These are phyloP conservation scores for Eupleurogrammus muticus DNA, from an alignment of 2,797 vertebrate genomes.

Conservation along the genomic window DNA sequence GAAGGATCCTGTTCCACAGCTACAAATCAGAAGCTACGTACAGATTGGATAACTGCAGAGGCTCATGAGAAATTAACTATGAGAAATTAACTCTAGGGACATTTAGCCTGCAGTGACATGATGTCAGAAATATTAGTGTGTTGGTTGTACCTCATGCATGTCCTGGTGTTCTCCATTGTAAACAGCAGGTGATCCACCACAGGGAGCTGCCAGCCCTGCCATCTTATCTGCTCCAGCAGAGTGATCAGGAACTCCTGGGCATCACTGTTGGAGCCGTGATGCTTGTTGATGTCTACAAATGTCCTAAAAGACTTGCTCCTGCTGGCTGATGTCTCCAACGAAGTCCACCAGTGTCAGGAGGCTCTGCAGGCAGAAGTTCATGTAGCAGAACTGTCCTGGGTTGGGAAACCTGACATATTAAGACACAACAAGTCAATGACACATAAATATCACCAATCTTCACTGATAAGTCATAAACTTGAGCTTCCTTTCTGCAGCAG, in stretches of 20 bases:
- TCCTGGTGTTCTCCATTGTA: not conserved
- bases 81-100: too few species aligned
- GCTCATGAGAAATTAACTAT: too few species aligned
- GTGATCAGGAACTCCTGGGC: not conserved
- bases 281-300: too few species aligned
- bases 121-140: too few species aligned
- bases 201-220: not conserved
- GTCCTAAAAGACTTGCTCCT: not conserved
- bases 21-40: too few species aligned
- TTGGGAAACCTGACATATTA: not conserved
- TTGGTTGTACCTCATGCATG: too few species aligned
- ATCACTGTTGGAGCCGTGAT: not conserved
- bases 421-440: not conserved
- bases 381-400: too few species aligned
- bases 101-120: too few species aligned
- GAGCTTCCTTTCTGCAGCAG: too few species aligned
- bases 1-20: too few species aligned
- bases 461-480: too few species aligned
- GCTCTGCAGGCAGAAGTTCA: conserved; percentile 3
- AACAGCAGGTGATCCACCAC: not conserved
- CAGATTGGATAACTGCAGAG: too few species aligned
- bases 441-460: not conserved
- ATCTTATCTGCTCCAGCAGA: not conserved
- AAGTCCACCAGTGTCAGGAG: not conserved
- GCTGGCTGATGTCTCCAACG: not conserved